A percentile compares a stretch with the other conserved stretches of the same genome.
Evolutionary conservation across 2,888 invertebrate genomes (phyloP).

Genomic region (Drosophila sordidula): DNA sequence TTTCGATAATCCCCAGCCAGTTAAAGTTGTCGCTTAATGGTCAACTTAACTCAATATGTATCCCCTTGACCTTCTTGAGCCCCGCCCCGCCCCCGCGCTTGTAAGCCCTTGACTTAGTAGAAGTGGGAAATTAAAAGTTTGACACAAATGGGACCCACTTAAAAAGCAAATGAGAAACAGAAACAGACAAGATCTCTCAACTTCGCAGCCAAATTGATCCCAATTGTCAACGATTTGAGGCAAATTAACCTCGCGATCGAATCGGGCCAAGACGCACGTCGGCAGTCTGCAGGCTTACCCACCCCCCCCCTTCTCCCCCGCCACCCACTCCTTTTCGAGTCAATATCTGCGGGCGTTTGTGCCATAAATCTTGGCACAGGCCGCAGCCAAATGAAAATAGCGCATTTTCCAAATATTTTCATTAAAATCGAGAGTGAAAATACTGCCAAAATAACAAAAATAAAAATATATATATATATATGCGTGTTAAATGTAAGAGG

Average conservation of each 20-base stretch:
- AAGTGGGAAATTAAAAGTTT: conserved; percentile 7
- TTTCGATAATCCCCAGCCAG: background rate
- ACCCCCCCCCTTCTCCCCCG: background rate
- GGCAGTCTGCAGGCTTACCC: background rate
- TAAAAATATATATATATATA: conserved; percentile 4
- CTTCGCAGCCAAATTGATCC: conserved; percentile 54
- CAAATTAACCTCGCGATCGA: conserved; percentile 55
- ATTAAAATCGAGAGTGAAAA: conserved; percentile 68
- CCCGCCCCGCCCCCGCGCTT: conserved; percentile 2
- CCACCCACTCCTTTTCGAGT: background rate
- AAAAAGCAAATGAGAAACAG: conserved; percentile 2
- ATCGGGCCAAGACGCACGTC: conserved; percentile 41
- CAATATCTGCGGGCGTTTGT: conserved; percentile 15
- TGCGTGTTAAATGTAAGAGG: conserved; percentile 31
- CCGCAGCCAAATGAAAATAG: conserved; percentile 69
- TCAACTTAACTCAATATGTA: conserved; percentile 12
- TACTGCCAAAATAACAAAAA: conserved; percentile 31
- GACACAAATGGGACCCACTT: conserved; percentile 30
- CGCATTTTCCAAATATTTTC: conserved; percentile 77
- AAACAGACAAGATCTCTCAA: conserved; percentile 15
- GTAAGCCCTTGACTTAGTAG: conserved; percentile 43
- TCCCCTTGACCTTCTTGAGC: conserved; percentile 50
- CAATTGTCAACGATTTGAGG: conserved; percentile 70
- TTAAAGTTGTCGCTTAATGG: conserved; percentile 9
- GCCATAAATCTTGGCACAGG: conserved; percentile 66